Evolutionary conservation across 1,140 invertebrate species (phyloP), one percentile per base, ranked within the genome.

Genomic region (Neotoxoptera formosana): DNA sequence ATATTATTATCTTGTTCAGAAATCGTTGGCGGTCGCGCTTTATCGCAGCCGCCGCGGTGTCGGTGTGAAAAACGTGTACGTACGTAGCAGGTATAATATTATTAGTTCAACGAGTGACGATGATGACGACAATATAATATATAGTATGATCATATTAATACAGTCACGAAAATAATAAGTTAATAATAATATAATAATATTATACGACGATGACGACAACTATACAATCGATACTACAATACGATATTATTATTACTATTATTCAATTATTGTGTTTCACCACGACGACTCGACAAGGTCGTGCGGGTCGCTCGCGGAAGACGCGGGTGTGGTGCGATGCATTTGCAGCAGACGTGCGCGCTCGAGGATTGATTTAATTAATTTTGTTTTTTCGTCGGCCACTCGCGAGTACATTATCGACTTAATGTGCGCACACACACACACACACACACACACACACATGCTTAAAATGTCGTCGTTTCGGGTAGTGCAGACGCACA

Each of bases 371-470:
- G 60, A 76, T 76, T 76, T 76, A 76, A 76, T 76, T 76, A 76
- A n/a, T 76, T 76, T 76, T 76, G 4, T 41, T 20, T 76, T 76
- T 76, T 76, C 30, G 60, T n/a, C 60, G n/a, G 60, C 60, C 60
- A 76, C 60, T 76, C 60, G 60, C 60, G 30, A 76, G 60, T 76
- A n/a, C 60, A 76, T 76, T 76, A 76, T 76, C 60, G 60, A 76
- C 60, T 34, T 34, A 14, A 67, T 67, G 60, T 67, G 60, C 14
- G n/a, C 30, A 67, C 60, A n/a, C 4, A 0, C 9, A 60, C 60
- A 67, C 30, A 67, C 11, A n/a, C 9, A 14, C 51, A 23, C 21
- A 23, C 51, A 7, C 21, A 53, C 21, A 23, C 0, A 51, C 7
- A 23, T 67, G 11, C 2, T n/a, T 67, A n/a, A n/a, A 67, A 67